These are phyloP conservation scores for Denticeps clupeoides DNA, from an alignment of 2,797 vertebrate species.

Conservation along the genomic window DNA sequence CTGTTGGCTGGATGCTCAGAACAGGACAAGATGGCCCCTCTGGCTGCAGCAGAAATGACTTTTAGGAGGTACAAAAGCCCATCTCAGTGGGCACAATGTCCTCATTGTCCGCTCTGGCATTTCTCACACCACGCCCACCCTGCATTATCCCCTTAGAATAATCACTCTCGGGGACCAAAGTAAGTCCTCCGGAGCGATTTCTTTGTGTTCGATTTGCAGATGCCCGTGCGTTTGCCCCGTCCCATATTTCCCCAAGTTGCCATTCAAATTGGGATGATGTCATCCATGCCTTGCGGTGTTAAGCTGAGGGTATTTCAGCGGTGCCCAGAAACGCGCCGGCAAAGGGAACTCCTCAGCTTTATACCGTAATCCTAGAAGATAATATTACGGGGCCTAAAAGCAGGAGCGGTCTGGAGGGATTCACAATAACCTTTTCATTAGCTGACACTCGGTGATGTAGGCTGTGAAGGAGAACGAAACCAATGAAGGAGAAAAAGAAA, in stretches of 20 bases:
- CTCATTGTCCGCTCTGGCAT: constrained; percentile 36
- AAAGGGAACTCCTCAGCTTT: too few relatives aligned
- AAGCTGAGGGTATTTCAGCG: too few relatives aligned
- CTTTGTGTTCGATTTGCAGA: neutral
- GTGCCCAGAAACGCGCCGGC: too few relatives aligned
- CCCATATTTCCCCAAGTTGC: neutral
- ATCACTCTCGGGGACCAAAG: neutral
- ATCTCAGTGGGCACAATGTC: constrained; percentile 32
- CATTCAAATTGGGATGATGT: constrained; percentile 7
- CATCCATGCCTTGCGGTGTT: too few relatives aligned
- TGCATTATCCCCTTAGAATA: constrained; percentile 1
- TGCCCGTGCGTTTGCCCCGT: neutral
- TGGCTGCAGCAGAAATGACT: too few relatives aligned
- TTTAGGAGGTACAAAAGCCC: constrained; percentile 26
- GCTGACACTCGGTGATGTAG: neutral
- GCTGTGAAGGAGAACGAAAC: neutral
- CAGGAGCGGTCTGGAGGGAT: neutral
- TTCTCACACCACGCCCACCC: constrained; percentile 12
- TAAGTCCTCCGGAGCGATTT: neutral
- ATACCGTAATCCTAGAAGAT: neutral
- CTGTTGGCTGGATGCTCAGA: too few relatives aligned
- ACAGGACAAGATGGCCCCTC: too few relatives aligned
- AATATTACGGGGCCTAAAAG: neutral
- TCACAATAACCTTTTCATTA: neutral
- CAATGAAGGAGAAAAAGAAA: too few relatives aligned